Evolutionary conservation across 2,113 vertebrate species (phyloP).

Genomic region (Petaurus breviceps): DNA sequence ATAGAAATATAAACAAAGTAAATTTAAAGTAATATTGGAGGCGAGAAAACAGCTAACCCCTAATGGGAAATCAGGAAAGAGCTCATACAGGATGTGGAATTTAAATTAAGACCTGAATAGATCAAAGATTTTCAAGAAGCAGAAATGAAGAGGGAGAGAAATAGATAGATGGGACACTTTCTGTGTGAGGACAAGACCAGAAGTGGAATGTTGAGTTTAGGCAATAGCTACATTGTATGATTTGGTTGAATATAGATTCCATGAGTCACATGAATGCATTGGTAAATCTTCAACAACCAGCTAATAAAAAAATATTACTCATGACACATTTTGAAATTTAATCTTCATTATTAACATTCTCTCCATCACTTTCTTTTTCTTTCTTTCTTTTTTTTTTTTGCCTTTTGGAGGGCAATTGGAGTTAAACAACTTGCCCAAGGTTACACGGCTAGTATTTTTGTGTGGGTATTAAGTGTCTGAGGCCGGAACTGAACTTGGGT

Average conservation of each 20-base stretch:
- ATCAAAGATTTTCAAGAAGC: background rate
- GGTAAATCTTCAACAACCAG: background rate
- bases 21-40: background rate
- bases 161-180: background rate
- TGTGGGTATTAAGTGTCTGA: no score
- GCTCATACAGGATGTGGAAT: background rate
- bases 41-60: background rate
- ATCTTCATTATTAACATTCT: background rate
- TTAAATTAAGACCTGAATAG: background rate
- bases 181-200: background rate
- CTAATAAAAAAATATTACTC: background rate
- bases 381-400: no score
- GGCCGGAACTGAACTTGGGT: no score
- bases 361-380: background rate
- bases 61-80: background rate
- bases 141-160: background rate
- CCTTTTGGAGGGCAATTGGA: no score
- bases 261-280: background rate
- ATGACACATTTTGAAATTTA: background rate
- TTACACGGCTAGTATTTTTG: no score
- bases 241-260: background rate
- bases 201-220: background rate
- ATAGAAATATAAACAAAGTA: background rate
- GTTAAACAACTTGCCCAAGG: no score
- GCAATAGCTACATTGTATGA: background rate